Evolutionary conservation across 2,113 vertebrate genomes (phyloP).

Genomic region (Hippopotamus amphibius): DNA sequence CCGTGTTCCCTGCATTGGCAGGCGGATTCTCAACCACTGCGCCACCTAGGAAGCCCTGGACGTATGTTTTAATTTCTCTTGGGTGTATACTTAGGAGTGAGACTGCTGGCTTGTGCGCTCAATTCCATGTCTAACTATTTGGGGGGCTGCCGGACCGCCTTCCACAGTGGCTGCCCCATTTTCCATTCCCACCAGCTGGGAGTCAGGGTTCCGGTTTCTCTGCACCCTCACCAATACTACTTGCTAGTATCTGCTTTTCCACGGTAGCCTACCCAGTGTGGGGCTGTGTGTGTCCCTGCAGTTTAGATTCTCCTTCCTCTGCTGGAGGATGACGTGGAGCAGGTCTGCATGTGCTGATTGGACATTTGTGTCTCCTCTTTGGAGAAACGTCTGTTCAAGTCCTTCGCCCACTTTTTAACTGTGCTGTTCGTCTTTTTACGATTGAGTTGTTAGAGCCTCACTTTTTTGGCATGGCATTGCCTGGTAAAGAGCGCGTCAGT

Average conservation of each 20-base stretch:
- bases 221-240: rapidly evolving
- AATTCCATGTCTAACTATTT: too few relatives aligned
- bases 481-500: background rate
- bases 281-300: rapidly evolving
- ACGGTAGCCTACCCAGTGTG: rapidly evolving
- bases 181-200: background rate
- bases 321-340: background rate
- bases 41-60: too few relatives aligned
- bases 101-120: background rate
- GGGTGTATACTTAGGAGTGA: background rate
- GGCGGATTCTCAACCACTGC: too few relatives aligned
- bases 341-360: background rate
- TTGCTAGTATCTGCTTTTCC: too few relatives aligned
- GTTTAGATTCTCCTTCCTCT: background rate
- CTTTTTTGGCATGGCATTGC: background rate
- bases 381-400: background rate
- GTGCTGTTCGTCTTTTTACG: background rate
- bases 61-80: background rate
- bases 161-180: rapidly evolving
- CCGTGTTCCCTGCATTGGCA: too few relatives aligned
- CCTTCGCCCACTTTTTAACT: too few relatives aligned
- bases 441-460: background rate
- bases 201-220: background rate
- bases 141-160: background rate
- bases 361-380: background rate